A percentile compares a stretch with the other conserved stretches of the same genome.
phyloP scores from a whole-genome alignment of 2,113 vertebrate species.

The Artemisiospiza belli region DNA sequence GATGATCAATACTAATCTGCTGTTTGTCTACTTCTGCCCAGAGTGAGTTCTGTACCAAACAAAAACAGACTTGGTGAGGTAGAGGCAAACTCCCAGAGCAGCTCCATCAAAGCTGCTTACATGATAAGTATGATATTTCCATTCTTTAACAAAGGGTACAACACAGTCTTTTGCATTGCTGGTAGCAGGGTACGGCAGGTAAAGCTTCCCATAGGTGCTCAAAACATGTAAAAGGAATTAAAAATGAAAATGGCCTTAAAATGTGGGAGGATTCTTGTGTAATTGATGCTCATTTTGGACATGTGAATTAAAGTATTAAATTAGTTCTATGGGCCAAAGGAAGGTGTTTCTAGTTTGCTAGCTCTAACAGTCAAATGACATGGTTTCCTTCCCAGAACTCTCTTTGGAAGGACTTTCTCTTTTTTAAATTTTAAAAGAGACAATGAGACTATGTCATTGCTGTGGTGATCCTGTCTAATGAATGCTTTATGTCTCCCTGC shows the following conservation, averaged over 20 bases:
- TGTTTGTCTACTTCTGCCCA: neutral
- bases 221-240: neutral
- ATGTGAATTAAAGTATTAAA: neutral
- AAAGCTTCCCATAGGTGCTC: neutral
- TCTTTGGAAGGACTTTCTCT: neutral
- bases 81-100: neutral
- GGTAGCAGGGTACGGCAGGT: neutral
- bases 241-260: neutral
- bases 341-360: neutral
- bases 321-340: neutral
- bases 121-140: neutral
- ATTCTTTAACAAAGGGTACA: neutral
- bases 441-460: neutral
- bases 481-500: neutral
- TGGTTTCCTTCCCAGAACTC: neutral
- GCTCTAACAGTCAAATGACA: neutral
- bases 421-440: neutral
- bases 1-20: neutral
- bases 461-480: neutral
- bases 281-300: neutral
- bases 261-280: neutral
- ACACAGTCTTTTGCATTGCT: neutral
- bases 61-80: neutral
- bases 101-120: neutral
- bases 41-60: rapidly evolving